Evolutionary conservation across 2,888 invertebrate species (phyloP).

Genomic region (Habroteleia sp.): DNA sequence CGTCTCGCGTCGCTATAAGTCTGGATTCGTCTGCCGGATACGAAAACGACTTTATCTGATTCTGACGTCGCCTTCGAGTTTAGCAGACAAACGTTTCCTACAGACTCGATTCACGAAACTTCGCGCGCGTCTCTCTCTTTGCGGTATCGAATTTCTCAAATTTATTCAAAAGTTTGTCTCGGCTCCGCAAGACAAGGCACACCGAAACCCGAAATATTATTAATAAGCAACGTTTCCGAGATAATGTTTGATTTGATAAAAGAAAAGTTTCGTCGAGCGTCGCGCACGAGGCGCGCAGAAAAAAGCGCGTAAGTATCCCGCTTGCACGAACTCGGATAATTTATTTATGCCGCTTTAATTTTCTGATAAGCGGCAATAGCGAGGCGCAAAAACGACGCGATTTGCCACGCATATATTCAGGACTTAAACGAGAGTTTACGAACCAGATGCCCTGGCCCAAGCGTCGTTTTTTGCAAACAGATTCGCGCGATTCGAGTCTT

Average conservation of each 20-base stretch:
- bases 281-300: no score
- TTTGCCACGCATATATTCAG: constrained; percentile 25
- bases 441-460: constrained; percentile 36
- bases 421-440: constrained; percentile 56
- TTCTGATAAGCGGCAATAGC: constrained; percentile 31
- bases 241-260: constrained; percentile 52
- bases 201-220: constrained; percentile 28
- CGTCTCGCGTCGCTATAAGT: no score
- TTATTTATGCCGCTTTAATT: constrained; percentile 39
- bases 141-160: constrained; percentile 66
- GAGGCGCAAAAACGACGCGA: constrained; percentile 13
- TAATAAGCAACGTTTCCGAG: constrained; percentile 44
- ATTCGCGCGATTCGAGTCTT: constrained; percentile 35
- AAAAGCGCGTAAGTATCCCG: no score
- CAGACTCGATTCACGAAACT: constrained; percentile 52
- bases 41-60: constrained; percentile 65
- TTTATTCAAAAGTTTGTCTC: constrained; percentile 64
- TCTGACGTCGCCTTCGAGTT: constrained; percentile 59
- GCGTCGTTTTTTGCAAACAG: constrained; percentile 38
- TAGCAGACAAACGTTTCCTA: constrained; percentile 61
- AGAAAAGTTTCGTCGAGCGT: constrained; percentile 26
- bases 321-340: constrained; percentile 17
- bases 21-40: constrained; percentile 40
- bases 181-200: constrained; percentile 41
- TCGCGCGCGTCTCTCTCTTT: constrained; percentile 31